Base-by-base conservation (phyloP, 1,140 invertebrate species). In the Pollicipes pollicipes region DNA sequence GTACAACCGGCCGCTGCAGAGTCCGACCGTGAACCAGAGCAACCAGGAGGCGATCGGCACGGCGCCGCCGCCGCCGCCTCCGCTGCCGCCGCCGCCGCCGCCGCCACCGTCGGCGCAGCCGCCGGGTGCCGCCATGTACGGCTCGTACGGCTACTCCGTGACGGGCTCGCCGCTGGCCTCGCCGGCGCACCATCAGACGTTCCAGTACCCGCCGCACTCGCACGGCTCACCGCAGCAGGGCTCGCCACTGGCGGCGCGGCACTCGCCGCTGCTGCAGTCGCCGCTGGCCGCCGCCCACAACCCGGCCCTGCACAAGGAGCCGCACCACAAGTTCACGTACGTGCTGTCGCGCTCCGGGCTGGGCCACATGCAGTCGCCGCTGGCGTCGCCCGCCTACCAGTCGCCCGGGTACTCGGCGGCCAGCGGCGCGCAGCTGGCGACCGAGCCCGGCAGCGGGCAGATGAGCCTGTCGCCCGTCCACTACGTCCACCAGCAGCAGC, bases 281-380 rank as follows among this genome's bases (percentile, higher is more conserved):
- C 45, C 45, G 3, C 45, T 58, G 45, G 45, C 45, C 2, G 45
- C 45, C 45, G 45, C 45, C 3, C 45, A 58, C 13, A 58, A 21
- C 45, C 24, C 45, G 17, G 13, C 45, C 3, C 21, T 58, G 21
- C 45, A 58, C 45, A 58, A 58, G 45, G 45, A 58, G 45, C 45
- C 45, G 8, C 45, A 58, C 91, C 72, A 89, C 89, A 2, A 89
- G 90, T 77, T 90, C 91, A 77, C 87, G 87, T 75, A 87, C 89
- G 24, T 58, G 13, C 13, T 58, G 45, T 58, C 45, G 2, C 45
- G 45, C 30, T 90, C 86, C 77, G 76, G 84, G 66, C 67, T 75
- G 72, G 70, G 72, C 13, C 71, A 75, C 37, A 69, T 81, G 4
- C 83, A 84, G 72, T 81, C 81, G 0, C 77, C 76, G 67, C 76